Evolutionary conservation across 1,140 invertebrate species (phyloP), one percentile per base, ranked within the genome.

Genomic region (Achroia grisella): DNA sequence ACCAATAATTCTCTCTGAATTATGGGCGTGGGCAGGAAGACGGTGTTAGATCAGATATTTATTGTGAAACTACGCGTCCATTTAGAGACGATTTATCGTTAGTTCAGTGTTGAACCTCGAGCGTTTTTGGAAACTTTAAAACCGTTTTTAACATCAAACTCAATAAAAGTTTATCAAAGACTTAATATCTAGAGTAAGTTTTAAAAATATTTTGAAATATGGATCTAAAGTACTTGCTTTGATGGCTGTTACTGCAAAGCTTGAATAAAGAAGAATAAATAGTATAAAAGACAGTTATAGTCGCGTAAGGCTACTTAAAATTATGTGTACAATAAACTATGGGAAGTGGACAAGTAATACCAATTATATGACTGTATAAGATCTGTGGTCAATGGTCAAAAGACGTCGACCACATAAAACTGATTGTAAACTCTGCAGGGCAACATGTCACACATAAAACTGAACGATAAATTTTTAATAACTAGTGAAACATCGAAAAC

Each of bases 31-130:
- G 64, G 63, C 66, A 65, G 73, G 68, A 76, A 75, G 71, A 73
- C 64, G 64, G 67, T 71, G 69, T 75, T 70, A 70, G 64, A 79
- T 72, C 60, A 52, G 68, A 72, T 74, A 73, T 74, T 71, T 77
- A 72, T 80, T 73, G 67, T 77, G 62, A 62, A 62, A 64, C 61
- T 54, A 45, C 50, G 62, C 54, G 61, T 72, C 60, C 61, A 62
- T 69, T 70, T 68, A 61, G 39, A 54, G 34, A 64, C 52, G 51
- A 74, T 71, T 70, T 74, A 71, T 63, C 40, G 55, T 60, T 29
- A 49, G 41, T 23, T 35, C 45, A 28, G 31, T 12, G 41, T 17
- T 28, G 31, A 46, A 42, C 28, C 35, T 48, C 52, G 46, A 43
- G 43, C 43, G 10, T 54, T 48, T 54, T 48, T 45, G 42, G 52